A percentile compares a stretch with the other conserved stretches of the same genome.
Conservation (phyloP, 2,797 vertebrate genomes). For the Parauchenoglanis punctatus region DNA sequence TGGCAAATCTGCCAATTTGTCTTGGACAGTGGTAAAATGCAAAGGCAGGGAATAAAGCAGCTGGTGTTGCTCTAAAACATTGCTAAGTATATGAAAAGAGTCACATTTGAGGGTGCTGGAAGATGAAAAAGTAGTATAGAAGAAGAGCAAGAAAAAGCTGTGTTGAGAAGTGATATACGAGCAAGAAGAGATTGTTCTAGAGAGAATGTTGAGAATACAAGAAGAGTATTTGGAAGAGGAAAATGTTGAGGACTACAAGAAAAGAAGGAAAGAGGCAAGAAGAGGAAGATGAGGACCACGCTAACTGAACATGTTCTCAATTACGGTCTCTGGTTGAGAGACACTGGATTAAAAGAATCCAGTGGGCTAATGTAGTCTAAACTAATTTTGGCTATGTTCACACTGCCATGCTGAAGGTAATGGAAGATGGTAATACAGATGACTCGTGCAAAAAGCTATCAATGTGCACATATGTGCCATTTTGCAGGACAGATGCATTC, state of each 20-base stretch:
- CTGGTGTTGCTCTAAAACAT: not conserved
- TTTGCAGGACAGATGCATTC: too few species aligned
- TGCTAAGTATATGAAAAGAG: not conserved
- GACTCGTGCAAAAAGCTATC: too few species aligned
- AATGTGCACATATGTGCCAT: too few species aligned
- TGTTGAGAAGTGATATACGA: not conserved
- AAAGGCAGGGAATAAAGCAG: not conserved
- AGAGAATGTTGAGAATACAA: too few species aligned
- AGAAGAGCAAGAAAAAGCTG: not conserved
- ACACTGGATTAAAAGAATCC: not conserved
- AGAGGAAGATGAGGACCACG: not conserved
- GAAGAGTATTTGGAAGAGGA: not conserved
- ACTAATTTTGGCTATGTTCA: not conserved
- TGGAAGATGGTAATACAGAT: too few species aligned
- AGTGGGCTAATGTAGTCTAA: not conserved
- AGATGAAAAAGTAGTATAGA: not conserved
- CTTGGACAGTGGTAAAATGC: not conserved
- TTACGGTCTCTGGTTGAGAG: not conserved
- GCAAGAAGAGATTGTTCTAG: not conserved
- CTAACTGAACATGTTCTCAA: not conserved
- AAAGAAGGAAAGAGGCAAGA: not conserved
- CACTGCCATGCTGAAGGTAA: too few species aligned
- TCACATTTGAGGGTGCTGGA: not conserved
- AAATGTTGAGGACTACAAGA: not conserved
- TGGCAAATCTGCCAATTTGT: not conserved